A percentile compares a stretch with the other conserved stretches of the same genome.
These are phyloP conservation scores for Meles meles DNA, from an alignment of 2,113 vertebrate species.

Conservation along the genomic window DNA sequence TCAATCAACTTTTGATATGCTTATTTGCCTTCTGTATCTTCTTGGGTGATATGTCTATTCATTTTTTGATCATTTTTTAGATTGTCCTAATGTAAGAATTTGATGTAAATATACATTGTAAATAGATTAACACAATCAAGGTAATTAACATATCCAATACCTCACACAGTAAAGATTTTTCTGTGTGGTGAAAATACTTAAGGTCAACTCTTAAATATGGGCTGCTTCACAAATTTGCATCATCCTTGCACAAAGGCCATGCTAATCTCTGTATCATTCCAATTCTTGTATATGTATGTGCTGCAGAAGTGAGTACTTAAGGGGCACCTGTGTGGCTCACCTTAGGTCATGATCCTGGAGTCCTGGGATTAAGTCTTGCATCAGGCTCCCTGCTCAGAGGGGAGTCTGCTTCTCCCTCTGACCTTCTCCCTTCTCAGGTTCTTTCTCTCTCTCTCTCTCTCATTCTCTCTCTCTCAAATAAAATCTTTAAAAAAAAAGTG, in stretches of 20 bases:
- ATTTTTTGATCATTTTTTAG: background rate
- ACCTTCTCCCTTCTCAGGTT: too few relatives aligned
- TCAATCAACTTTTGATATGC: background rate
- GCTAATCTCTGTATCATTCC: background rate
- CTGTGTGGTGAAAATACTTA: background rate
- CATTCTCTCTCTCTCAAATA: too few relatives aligned
- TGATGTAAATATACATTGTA: background rate
- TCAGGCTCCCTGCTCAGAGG: too few relatives aligned
- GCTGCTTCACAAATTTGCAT: background rate
- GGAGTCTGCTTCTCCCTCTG: too few relatives aligned
- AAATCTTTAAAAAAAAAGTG: too few relatives aligned
- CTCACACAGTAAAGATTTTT: background rate
- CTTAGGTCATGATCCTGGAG: too few relatives aligned
- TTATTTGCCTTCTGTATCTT: background rate
- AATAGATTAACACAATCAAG: background rate
- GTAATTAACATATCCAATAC: background rate
- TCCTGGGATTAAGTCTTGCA: too few relatives aligned
- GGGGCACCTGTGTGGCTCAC: too few relatives aligned
- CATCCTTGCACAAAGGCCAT: background rate
- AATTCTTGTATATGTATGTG: background rate
- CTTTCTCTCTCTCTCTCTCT: too few relatives aligned
- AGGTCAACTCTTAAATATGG: background rate
- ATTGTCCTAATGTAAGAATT: background rate
- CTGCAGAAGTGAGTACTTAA: background rate
- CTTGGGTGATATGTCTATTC: background rate